phyloP scores from a whole-genome alignment of 92 coral and sea anemone genomes.

The Epizoanthus stellaris region DNA sequence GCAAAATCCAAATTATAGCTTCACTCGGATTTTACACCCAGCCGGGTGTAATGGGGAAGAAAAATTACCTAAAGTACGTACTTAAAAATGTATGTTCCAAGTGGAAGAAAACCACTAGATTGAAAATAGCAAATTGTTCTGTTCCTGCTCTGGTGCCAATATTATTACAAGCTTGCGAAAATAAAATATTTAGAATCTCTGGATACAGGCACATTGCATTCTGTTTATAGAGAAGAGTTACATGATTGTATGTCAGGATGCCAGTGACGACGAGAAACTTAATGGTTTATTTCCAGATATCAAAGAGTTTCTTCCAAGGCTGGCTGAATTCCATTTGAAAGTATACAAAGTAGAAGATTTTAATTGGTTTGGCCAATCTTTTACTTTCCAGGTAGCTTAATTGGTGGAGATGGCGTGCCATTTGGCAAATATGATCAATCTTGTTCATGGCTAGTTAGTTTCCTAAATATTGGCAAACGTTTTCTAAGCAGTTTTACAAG shows the following conservation, averaged over 20 bases:
- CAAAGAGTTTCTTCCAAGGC: conserved; percentile 62
- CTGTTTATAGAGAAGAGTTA: conserved; percentile 55
- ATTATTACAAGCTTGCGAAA: conserved; percentile 60
- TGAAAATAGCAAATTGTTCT: conserved; percentile 51
- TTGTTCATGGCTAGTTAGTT: conserved; percentile 68
- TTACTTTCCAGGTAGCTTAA: conserved; percentile 51
- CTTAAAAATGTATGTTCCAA: conserved; percentile 36
- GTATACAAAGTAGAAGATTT: conserved; percentile 58
- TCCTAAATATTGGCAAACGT: conserved; percentile 55
- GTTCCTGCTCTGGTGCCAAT: conserved; percentile 57
- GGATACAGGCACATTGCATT: conserved; percentile 38
- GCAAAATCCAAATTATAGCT: no score
- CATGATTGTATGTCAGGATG: conserved; percentile 54
- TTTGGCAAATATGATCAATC: conserved; percentile 65
- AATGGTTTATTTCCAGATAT: conserved; percentile 62
- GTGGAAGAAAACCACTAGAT: conserved; percentile 40
- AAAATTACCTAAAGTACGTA: conserved; percentile 58
- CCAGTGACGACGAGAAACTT: conserved; percentile 46
- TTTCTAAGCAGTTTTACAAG: conserved; percentile 55
- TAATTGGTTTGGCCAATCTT: conserved; percentile 69
- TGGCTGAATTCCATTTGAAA: conserved; percentile 72
- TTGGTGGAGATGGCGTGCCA: conserved; percentile 65
- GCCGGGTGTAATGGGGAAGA: conserved; percentile 77
- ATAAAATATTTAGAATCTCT: conserved; percentile 34
- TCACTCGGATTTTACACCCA: no score